Base-by-base conservation (phyloP, 1,140 invertebrate genomes). In the Platorchestia sp. region DNA sequence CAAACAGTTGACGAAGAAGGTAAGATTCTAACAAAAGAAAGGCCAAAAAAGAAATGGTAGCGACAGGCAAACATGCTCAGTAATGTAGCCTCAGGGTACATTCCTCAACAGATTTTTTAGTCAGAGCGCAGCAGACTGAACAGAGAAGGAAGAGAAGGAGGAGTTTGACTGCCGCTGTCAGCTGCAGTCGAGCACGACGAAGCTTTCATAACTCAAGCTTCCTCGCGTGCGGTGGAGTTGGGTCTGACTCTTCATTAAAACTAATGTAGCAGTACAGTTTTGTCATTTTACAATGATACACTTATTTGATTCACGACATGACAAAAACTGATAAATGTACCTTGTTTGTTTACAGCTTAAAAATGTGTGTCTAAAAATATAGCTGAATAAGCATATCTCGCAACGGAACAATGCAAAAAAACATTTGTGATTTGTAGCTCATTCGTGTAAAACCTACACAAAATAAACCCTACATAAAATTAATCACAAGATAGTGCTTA, bases 71-170 rank as follows among this genome's bases (percentile, higher is more conserved):
- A 90, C 14, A 90, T 90, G 87, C 87, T 42, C 22, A 90, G 44
- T 90, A 90, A 90, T 90, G 87, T 41, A 90, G 87, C 87, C 87
- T 45, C 41, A 27, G 87, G 87, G 87, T 45, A 90, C 27, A 90
- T 90, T 90, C 87, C 87, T 90, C 5, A 75, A 75, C 59, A 36
- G 59, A 75, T 75, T 75, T 75, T 75, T 75, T 36, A 75, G 59
- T 36, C 59, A 75, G 59, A 75, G 59, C 59, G 59, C 59, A 75
- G 59, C 59, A 75, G 59, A 75, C 14, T 75, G 59, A 75, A 75
- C 59, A 27, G 59, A 75, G 59, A 36, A 75, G 59, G 59, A 75
- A 75, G 59, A 75, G 59, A 36, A 75, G 59, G 59, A 75, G 59
- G 59, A 75, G 14, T 10, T 75, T 75, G 59, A 75, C 59, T 75